phyloP scores from a whole-genome alignment of 1,140 invertebrate species.

The Drosophila truncata region DNA sequence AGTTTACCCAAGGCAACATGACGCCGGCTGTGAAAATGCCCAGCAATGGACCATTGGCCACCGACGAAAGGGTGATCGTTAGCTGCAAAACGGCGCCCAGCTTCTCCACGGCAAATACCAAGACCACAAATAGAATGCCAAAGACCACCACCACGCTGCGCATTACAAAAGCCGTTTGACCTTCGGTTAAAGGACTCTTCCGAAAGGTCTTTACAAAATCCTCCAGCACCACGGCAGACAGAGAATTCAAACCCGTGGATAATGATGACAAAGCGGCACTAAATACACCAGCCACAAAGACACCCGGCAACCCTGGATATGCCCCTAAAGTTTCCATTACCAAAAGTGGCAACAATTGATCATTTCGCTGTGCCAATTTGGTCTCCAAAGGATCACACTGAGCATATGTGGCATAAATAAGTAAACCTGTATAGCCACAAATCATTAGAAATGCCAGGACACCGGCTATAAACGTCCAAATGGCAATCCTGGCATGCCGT shows the following conservation, averaged over 20 bases:
- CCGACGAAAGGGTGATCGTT: constrained; percentile 88
- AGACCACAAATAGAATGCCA: constrained; percentile 88
- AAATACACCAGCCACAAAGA: constrained; percentile 94
- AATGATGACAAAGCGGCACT: constrained; percentile 94
- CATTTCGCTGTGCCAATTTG: constrained; percentile 90
- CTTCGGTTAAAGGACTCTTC: constrained; percentile 88
- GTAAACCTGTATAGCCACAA: constrained; percentile 91
- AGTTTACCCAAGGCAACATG: constrained; percentile 92
- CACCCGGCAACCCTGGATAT: constrained; percentile 91
- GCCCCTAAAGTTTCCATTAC: constrained; percentile 93
- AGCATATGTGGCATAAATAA: constrained; percentile 94
- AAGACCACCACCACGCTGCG: constrained; percentile 90
- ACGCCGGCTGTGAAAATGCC: constrained; percentile 93
- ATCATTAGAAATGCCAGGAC: constrained; percentile 87
- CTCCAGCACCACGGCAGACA: constrained; percentile 95
- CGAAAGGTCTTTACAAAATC: constrained; percentile 90
- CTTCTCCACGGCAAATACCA: constrained; percentile 89
- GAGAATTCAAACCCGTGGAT: constrained; percentile 95
- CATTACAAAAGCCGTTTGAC: constrained; percentile 88
- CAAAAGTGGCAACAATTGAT: constrained; percentile 90
- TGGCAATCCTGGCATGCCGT: constrained; percentile 89
- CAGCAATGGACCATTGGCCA: constrained; percentile 91
- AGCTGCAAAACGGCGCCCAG: constrained; percentile 88
- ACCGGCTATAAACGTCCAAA: constrained; percentile 91
- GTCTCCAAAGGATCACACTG: constrained; percentile 94